A percentile compares a stretch with the other conserved stretches of the same genome.
Conservation (phyloP, 1,140 invertebrate species). For the Eurosta solidaginis region DNA sequence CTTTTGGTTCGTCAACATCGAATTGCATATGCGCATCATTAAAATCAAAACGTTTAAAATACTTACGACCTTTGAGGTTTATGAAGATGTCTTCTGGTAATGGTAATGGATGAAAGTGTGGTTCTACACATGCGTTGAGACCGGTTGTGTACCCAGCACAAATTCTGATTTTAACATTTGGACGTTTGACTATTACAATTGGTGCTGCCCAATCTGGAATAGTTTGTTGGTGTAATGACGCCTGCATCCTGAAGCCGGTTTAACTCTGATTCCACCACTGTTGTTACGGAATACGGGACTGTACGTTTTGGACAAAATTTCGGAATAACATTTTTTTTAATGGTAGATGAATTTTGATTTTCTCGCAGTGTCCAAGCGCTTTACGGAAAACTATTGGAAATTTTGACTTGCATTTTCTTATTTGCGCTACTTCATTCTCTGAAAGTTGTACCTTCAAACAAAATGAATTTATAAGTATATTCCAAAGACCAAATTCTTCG, state of each 20-base stretch:
- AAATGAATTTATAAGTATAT: too few relatives aligned
- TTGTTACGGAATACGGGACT: not conserved
- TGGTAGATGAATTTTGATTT: too few relatives aligned
- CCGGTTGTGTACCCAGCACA: not conserved
- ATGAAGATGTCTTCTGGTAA: not conserved
- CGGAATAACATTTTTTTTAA: too few relatives aligned
- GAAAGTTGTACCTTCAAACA: too few relatives aligned
- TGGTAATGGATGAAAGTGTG: not conserved
- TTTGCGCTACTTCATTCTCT: too few relatives aligned
- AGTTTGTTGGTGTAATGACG: not conserved
- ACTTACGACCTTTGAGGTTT: too few relatives aligned
- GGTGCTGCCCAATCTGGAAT: not conserved
- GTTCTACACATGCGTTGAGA: not conserved
- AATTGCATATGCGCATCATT: not conserved
- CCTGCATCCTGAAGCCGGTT: not conserved
- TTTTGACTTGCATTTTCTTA: too few relatives aligned
- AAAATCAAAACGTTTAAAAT: not conserved
- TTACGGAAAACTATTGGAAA: too few relatives aligned
- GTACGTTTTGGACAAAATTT: not conserved
- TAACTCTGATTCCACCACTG: not conserved
- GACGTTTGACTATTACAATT: not conserved
- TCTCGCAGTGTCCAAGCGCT: too few relatives aligned
- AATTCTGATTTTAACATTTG: conserved; percentile 7
- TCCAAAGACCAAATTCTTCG: too few relatives aligned
- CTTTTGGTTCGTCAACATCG: not conserved